Evolutionary conservation across 2,113 vertebrate species (phyloP).

Genomic region (Balaeniceps rex): DNA sequence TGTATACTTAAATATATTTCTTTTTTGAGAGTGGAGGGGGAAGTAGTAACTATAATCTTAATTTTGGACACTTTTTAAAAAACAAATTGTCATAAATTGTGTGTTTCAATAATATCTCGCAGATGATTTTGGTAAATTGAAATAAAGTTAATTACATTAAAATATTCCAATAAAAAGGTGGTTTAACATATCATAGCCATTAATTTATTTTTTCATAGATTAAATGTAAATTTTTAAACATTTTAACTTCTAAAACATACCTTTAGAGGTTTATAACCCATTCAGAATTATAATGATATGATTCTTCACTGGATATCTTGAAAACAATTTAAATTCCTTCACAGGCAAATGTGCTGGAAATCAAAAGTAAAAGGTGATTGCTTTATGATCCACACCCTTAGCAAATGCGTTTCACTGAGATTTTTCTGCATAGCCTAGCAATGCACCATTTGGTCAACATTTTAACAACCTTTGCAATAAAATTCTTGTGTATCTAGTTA

Average conservation of each 20-base stretch:
- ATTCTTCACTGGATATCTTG: neutral
- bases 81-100: neutral
- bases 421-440: slow-evolving; percentile 25
- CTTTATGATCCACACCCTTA: slow-evolving; percentile 31
- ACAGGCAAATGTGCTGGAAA: slow-evolving; percentile 11
- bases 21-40: neutral
- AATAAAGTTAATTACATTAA: neutral
- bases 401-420: neutral
- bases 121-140: neutral
- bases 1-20: neutral
- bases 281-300: neutral
- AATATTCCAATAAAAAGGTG: neutral
- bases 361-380: slow-evolving; percentile 9
- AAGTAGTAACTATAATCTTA: neutral
- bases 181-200: neutral
- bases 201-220: neutral
- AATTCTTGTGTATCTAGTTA: slow-evolving; percentile 13
- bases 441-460: slow-evolving; percentile 44
- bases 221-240: neutral
- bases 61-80: neutral
- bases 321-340: slow-evolving; percentile 41
- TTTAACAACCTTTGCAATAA: slow-evolving; percentile 46
- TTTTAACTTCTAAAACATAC: neutral
- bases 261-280: slow-evolving; percentile 1
- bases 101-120: neutral